Conservation (phyloP, 1,140 invertebrate genomes). For the Mycetomoellerius zeteki region DNA sequence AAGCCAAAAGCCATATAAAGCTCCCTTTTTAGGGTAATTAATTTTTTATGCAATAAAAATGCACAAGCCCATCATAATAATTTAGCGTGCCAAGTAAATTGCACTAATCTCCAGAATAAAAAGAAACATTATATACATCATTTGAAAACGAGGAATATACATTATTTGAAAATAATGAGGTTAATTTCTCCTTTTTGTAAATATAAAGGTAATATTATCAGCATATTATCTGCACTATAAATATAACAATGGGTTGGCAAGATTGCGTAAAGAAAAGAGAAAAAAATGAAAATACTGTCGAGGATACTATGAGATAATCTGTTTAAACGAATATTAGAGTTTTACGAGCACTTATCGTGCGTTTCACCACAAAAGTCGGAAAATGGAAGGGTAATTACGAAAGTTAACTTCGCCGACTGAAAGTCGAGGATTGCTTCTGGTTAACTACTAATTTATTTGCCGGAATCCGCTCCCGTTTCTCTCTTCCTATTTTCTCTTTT, state of each 20-base stretch:
- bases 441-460: constrained; percentile 48
- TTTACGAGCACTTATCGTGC: constrained; percentile 22
- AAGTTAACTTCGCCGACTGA: constrained; percentile 39
- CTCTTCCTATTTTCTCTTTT: constrained; percentile 52
- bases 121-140: neutral
- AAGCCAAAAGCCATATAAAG: constrained; percentile 20
- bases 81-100: neutral
- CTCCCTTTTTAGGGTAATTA: constrained; percentile 32
- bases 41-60: constrained; percentile 21
- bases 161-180: neutral
- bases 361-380: constrained; percentile 48
- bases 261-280: neutral
- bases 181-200: constrained; percentile 6
- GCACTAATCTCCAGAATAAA: neutral
- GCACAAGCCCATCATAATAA: neutral
- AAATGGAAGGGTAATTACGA: constrained; percentile 44
- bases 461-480: constrained; percentile 26
- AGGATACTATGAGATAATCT: constrained; percentile 17
- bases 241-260: neutral
- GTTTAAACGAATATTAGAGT: constrained; percentile 25
- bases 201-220: constrained; percentile 4
- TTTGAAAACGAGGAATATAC: too few species aligned
- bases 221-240: neutral
- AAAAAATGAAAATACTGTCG: neutral
- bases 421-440: neutral